Base-by-base conservation (phyloP, 2,888 invertebrate species). In the Caenorhabditis sp. region DNA sequence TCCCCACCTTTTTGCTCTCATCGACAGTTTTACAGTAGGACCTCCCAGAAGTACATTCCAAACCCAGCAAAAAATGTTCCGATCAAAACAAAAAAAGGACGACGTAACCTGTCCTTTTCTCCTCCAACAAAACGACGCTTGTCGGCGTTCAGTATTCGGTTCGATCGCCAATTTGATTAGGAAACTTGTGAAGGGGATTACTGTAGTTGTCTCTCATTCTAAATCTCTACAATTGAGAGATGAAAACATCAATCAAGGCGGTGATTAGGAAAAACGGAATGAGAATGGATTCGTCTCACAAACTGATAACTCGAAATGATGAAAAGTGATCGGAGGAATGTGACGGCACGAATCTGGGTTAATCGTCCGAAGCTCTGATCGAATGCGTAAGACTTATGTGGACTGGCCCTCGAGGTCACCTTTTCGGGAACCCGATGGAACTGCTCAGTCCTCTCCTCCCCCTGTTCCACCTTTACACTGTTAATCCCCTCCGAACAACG, bases 161-260 rank as follows among this genome's bases (percentile, higher is more conserved):
- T 20, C 26, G 66, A 56, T 55, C 35, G 37, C 45, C 45, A 30
- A 20, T 35, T 62, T 52, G 35, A 41, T 48, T 37, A 56, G 66
- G 41, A 52, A 70, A 70, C 53, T 43, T 59, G 50, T 61, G 45
- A 30, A 41, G 53, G 22, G n/a, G 37, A 39, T 35, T 52, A 66
- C 66, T 66, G 55, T 61, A 61, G 41, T 13, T 17, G n/a, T 30
- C 45, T 30, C 26, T 13, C 32, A 9, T 22, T 58, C 45, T 39
- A 30, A 4, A 39, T 37, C 37, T 37, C 37, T 37, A 37, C n/a
- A 13, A 13, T 41, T 41, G 41, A 15, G 41, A 32, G 20, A 45
- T 24, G 46, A 46, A n/a, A 55, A 52, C 27, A 43, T 56, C 20
- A 43, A 56, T 56, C 41, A 56, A 45, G 30, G n/a, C 24, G n/a